These are phyloP conservation scores for Heterodera schachtii DNA, from an alignment of 1,140 invertebrate genomes.

Conservation along the genomic window DNA sequence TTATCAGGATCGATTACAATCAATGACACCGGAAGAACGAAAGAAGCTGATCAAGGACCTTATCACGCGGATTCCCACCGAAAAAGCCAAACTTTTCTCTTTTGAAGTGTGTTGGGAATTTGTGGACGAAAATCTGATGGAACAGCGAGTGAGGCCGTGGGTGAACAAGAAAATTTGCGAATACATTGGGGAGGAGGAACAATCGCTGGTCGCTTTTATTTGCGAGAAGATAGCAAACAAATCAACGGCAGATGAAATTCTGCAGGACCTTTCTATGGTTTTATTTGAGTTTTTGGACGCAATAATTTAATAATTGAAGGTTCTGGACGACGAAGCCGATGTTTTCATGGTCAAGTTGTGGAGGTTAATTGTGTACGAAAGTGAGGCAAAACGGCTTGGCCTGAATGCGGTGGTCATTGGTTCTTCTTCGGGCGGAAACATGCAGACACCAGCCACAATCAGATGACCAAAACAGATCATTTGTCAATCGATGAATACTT, in stretches of 20 bases:
- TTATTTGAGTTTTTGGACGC: constrained; percentile 5
- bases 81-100: constrained; percentile 78
- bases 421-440: not conserved
- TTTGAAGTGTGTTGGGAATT: constrained; percentile 88
- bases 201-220: constrained; percentile 96
- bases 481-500: not conserved
- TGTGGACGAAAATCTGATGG: constrained; percentile 86
- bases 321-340: constrained; percentile 97
- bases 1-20: constrained; percentile 50
- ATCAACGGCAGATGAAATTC: constrained; percentile 85
- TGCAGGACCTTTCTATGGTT: constrained; percentile 96
- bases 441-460: not conserved
- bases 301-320: constrained; percentile 70
- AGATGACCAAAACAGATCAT: not conserved
- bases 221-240: constrained; percentile 93
- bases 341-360: constrained; percentile 99
- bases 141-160: constrained; percentile 95
- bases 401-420: constrained; percentile 19
- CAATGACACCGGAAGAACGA: constrained; percentile 83
- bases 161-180: constrained; percentile 99
- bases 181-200: constrained; percentile 98
- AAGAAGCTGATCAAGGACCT: constrained; percentile 90
- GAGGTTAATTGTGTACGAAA: constrained; percentile 96
- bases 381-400: constrained; percentile 86
- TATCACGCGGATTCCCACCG: constrained; percentile 95